Evolutionary conservation across 2,113 vertebrate species (phyloP).

Genomic region (Poeciliopsis occidentalis): DNA sequence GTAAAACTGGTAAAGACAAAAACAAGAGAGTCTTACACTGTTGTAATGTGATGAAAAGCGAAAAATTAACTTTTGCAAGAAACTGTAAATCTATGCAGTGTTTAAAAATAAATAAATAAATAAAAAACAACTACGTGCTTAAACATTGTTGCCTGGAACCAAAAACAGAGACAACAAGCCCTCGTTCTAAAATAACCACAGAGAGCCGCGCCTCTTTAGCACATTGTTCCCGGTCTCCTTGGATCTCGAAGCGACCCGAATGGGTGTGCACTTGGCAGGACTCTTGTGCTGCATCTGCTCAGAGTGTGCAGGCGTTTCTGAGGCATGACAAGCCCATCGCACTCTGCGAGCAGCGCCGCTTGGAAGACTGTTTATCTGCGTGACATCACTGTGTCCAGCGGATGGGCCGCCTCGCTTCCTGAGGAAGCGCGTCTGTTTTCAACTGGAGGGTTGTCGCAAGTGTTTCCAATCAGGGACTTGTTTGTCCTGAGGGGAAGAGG

Average conservation of each 20-base stretch:
- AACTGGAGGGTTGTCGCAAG: conserved; percentile 42
- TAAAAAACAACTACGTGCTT: conserved; percentile 38
- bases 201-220: conserved; percentile 58
- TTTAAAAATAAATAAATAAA: too few relatives aligned
- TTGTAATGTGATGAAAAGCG: too few relatives aligned
- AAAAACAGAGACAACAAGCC: conserved; percentile 43
- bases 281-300: conserved; percentile 53
- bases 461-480: conserved; percentile 68
- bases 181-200: conserved; percentile 66
- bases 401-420: conserved; percentile 64
- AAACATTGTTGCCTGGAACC: conserved; percentile 37
- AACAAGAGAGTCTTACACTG: too few relatives aligned
- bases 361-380: conserved; percentile 57
- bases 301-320: conserved; percentile 49
- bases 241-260: conserved; percentile 55
- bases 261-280: conserved; percentile 62
- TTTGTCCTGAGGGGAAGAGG: conserved; percentile 42
- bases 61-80: too few relatives aligned
- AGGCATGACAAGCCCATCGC: conserved; percentile 55
- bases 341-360: conserved; percentile 51
- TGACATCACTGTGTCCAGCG: conserved; percentile 64
- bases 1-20: too few relatives aligned
- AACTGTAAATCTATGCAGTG: too few relatives aligned
- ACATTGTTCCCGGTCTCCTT: conserved; percentile 67
- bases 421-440: conserved; percentile 59